Conservation (phyloP, 2,113 vertebrate species). For the Lipophrys pholis region DNA sequence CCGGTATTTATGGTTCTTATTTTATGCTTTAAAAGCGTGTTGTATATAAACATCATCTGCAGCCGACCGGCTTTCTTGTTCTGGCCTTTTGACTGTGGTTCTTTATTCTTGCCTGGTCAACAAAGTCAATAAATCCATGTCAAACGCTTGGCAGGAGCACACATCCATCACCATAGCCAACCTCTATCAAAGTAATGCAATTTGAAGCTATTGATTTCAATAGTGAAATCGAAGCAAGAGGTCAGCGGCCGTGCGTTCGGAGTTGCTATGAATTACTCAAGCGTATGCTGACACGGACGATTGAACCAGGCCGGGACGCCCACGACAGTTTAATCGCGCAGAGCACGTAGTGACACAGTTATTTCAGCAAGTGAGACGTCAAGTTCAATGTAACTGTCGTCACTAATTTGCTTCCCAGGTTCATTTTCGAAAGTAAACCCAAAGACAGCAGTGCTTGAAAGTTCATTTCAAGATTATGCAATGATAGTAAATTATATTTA, state of each 20-base stretch:
- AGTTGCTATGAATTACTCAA: background rate
- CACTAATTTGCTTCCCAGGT: background rate
- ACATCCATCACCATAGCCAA: constrained; percentile 20
- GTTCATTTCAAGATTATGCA: too few species aligned
- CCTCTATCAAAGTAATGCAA: constrained; percentile 29
- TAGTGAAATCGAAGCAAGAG: background rate
- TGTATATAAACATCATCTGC: too few species aligned
- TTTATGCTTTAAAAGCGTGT: too few species aligned
- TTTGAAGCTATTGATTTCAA: constrained; percentile 41
- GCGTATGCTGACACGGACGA: background rate
- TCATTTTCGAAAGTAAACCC: background rate
- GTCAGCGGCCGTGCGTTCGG: background rate
- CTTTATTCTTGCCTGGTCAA: background rate
- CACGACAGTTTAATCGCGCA: background rate
- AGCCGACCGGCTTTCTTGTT: too few species aligned
- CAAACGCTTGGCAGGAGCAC: constrained; percentile 13
- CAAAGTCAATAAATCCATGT: constrained; percentile 16
- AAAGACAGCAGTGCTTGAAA: background rate
- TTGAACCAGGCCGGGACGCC: background rate
- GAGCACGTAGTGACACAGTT: background rate
- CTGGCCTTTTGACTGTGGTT: too few species aligned
- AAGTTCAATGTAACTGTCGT: background rate
- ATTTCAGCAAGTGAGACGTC: too few species aligned
- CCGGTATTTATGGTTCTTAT: too few species aligned
- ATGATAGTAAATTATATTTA: background rate